These are phyloP conservation scores for Gulo gulo DNA, from an alignment of 2,113 vertebrate species.

Conservation along the genomic window DNA sequence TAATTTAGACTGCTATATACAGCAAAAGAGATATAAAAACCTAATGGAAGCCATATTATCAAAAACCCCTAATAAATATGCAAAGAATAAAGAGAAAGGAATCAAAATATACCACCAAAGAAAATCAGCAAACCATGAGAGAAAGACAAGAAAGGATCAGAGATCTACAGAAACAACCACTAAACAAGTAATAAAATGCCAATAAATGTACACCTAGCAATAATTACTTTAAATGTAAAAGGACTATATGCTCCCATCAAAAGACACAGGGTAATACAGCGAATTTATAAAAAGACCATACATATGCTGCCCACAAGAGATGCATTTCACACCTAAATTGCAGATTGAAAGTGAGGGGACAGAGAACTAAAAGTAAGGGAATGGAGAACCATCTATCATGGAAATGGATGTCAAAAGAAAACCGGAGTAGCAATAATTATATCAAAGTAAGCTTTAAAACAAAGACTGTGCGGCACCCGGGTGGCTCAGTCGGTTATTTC, in stretches of 20 bases:
- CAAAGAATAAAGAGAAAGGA: background rate
- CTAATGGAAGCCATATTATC: background rate
- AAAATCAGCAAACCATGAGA: background rate
- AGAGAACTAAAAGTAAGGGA: background rate
- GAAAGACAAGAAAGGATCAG: background rate
- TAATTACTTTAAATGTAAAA: background rate
- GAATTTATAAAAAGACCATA: background rate
- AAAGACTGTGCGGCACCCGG: background rate
- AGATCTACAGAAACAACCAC: background rate
- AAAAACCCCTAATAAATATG: background rate
- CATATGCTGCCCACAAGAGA: background rate
- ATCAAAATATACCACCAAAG: background rate
- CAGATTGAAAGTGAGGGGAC: background rate
- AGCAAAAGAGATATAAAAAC: background rate
- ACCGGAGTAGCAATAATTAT: background rate
- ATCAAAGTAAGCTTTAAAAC: background rate
- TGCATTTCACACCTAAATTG: background rate
- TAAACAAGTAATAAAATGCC: background rate
- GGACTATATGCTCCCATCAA: background rate
- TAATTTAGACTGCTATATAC: background rate
- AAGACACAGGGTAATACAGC: background rate
- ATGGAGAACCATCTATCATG: background rate
- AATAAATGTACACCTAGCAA: background rate
- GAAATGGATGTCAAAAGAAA: background rate
- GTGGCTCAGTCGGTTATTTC: background rate